Conservation (phyloP, 2,888 invertebrate species). For the Hirtodrosophila histrioides region DNA sequence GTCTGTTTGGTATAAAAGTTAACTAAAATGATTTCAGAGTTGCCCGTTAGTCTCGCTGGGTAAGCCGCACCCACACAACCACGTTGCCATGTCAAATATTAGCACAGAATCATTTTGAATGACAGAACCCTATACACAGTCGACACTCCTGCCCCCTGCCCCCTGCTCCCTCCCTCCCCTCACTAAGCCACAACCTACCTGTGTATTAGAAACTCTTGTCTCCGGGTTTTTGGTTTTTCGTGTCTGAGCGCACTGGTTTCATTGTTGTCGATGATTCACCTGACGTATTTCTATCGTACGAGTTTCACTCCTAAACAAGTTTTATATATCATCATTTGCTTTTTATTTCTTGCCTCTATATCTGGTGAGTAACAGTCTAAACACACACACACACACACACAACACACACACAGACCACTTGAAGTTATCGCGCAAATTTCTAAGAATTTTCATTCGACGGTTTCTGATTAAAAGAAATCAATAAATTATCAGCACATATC, state of each 20-base stretch:
- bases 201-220: conserved; percentile 5
- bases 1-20: conserved; percentile 14
- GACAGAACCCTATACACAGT: conserved; percentile 11
- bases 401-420: conserved; percentile 26
- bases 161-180: not conserved
- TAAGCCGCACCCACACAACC: conserved; percentile 37
- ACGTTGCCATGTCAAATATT: conserved; percentile 46
- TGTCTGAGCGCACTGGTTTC: conserved; percentile 19
- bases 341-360: conserved; percentile 24
- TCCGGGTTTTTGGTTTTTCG: conserved; percentile 1
- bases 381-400: conserved; percentile 3
- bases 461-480: conserved; percentile 68
- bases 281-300: conserved; percentile 43
- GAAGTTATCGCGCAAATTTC: conserved; percentile 59
- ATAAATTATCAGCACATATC: conserved; percentile 70
- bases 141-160: not conserved
- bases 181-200: not conserved
- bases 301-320: conserved; percentile 52
- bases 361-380: conserved; percentile 34
- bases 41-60: conserved; percentile 12
- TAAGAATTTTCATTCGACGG: conserved; percentile 51
- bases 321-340: conserved; percentile 55
- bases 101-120: conserved; percentile 54
- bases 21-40: conserved; percentile 38
- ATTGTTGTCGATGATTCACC: conserved; percentile 50